Percentiles rank a stretch among this genome's conserved stretches.
These are phyloP conservation scores for Anarhynchus alexandrinus DNA, from an alignment of 2,113 vertebrate genomes.

Conservation along the genomic window DNA sequence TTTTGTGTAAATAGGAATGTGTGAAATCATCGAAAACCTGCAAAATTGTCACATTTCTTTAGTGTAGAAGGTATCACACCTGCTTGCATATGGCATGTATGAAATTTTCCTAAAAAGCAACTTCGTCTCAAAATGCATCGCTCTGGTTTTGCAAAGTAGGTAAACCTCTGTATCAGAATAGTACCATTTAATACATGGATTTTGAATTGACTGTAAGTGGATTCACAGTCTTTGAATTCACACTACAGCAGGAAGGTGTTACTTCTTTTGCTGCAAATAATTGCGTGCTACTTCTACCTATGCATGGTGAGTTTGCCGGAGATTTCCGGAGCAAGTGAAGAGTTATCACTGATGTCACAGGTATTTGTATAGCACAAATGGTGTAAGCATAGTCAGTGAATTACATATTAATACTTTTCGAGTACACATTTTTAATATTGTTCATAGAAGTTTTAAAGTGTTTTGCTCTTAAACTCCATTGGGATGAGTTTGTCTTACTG, in stretches of 20 bases:
- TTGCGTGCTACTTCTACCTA: rapidly evolving
- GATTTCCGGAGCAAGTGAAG: not conserved
- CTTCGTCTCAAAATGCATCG: not conserved
- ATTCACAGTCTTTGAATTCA: not conserved
- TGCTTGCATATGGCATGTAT: rapidly evolving
- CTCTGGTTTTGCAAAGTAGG: not conserved
- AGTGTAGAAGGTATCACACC: not conserved
- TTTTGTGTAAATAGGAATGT: not conserved
- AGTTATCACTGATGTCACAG: not conserved
- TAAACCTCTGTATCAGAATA: not conserved
- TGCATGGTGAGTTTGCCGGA: not conserved
- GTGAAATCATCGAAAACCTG: not conserved
- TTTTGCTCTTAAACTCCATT: not conserved
- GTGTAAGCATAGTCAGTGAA: not conserved
- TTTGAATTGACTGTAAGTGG: not conserved
- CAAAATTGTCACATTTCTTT: not conserved
- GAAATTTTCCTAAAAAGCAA: not conserved
- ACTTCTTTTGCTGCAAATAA: not conserved
- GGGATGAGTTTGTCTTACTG: not conserved
- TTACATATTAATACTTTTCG: not conserved
- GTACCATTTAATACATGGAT: not conserved
- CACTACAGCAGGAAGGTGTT: not conserved
- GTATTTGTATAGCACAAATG: not conserved
- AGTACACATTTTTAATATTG: not conserved
- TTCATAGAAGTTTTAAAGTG: not conserved